Evolutionary conservation across 1,140 invertebrate species (phyloP).

Genomic region (Conopomorpha cramerella): DNA sequence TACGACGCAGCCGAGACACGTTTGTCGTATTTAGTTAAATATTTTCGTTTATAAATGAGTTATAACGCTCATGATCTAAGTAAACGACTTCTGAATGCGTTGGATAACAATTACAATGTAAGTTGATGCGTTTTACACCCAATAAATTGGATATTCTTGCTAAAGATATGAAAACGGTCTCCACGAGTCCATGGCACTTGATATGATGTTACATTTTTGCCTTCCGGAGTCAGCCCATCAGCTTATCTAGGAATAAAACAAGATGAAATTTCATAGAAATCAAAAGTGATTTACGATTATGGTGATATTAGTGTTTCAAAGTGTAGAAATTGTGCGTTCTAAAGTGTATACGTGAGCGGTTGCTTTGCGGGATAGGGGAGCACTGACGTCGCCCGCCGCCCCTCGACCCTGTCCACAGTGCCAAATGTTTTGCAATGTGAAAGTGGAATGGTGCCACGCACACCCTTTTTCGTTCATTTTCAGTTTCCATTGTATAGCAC

Average conservation of each 20-base stretch:
- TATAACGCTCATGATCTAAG: conserved; percentile 62
- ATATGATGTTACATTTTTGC: conserved; percentile 43
- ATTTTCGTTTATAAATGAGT: conserved; percentile 63
- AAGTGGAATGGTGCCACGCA: conserved; percentile 56
- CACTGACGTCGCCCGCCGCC: conserved; percentile 52
- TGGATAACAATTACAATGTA: conserved; percentile 63
- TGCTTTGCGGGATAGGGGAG: conserved; percentile 34
- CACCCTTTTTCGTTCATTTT: no score
- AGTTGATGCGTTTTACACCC: conserved; percentile 51
- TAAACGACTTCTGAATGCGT: conserved; percentile 62
- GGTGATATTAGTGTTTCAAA: conserved; percentile 17
- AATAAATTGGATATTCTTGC: conserved; percentile 33
- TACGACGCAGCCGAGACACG: conserved; percentile 61
- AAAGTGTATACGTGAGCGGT: conserved; percentile 41
- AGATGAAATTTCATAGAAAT: conserved; percentile 13
- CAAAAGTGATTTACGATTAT: conserved; percentile 6
- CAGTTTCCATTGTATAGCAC: no score
- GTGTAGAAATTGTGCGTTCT: conserved; percentile 26
- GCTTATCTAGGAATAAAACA: no score
- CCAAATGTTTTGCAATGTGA: conserved; percentile 61
- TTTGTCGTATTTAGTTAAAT: conserved; percentile 63
- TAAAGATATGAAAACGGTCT: conserved; percentile 48
- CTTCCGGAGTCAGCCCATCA: conserved; percentile 7
- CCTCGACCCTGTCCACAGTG: conserved; percentile 45
- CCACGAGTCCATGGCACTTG: conserved; percentile 53